Evolutionary conservation across 2,797 vertebrate genomes (phyloP), one percentile per base, ranked within the genome.

Genomic region (Salmo trutta): DNA sequence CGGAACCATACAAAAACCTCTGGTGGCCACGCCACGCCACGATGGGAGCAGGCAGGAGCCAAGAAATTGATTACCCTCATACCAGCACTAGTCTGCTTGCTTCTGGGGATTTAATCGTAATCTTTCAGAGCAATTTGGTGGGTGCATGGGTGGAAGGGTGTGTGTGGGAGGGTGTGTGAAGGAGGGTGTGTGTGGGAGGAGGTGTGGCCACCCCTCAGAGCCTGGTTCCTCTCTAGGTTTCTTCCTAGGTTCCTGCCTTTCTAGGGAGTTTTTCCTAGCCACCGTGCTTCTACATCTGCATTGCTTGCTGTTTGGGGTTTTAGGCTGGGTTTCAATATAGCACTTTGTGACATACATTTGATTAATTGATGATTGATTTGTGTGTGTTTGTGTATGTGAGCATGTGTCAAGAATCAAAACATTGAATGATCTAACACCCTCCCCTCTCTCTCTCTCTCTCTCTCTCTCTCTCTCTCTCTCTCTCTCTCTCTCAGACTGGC

Each of bases 401-500:
- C 80, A 71, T 78, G 53, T 14, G 41, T 47, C 41, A 47, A 12
- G 10, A 47, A 47, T 47, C 41, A 19, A 47, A 59, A 14, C 79
- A 65, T 74, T 24, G 19, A 65, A 74, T 79, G 27, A 74, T 74
- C 77, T 73, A 14, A 21, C 16, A 16, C 66, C 19, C 47, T 71
- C 19, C 21, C 56, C 12, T 54, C 7, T 67, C 71, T 65, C 16
- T 31, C 33, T 27, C 41, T 5, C 16, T 31, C n/a, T 5, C 21
- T 29, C 21, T 53, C 8, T 27, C 33, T 47, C 3, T 47, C 31
- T 29, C 54, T 71, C 33, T 47, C 19, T 41, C 66, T 64, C 14
- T 21, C 27, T 75, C 1, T 77, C n/a, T 70, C 15, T 79, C 0
- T 0, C 70, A 98, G 97, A 80, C 94, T 96, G 5, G 89, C 91